Evolutionary conservation across 2,888 invertebrate genomes (phyloP).

Genomic region (Galeopsomyia nigrocyanea): DNA sequence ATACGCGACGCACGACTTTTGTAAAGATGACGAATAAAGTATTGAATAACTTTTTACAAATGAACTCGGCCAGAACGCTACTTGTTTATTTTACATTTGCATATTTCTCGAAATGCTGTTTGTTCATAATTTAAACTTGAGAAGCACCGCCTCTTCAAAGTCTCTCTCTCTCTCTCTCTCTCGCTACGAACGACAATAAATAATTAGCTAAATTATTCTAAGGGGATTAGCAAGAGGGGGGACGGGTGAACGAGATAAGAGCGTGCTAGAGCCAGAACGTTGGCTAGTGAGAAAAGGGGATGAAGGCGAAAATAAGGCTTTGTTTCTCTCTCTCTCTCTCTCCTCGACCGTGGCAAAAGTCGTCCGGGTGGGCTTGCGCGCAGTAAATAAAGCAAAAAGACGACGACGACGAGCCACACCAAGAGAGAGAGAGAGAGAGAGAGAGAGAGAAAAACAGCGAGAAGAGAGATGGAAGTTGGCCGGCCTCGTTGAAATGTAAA

Average conservation of each 20-base stretch:
- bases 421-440: background rate
- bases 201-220: constrained; percentile 22
- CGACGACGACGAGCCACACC: background rate
- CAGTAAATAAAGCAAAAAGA: constrained; percentile 43
- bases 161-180: too few relatives aligned
- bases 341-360: constrained; percentile 10
- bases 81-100: background rate
- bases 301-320: constrained; percentile 6
- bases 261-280: background rate
- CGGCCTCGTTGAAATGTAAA: constrained; percentile 53
- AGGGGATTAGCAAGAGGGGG: constrained; percentile 2
- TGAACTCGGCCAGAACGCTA: background rate
- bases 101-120: background rate
- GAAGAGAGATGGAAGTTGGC: constrained; percentile 36
- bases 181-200: too few relatives aligned
- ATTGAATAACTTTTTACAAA: constrained; percentile 45
- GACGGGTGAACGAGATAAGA: background rate
- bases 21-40: constrained; percentile 12
- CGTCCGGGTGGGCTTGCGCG: constrained; percentile 6
- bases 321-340: constrained; percentile 3
- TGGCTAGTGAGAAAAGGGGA: too few relatives aligned
- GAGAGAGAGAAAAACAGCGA: constrained; percentile 24
- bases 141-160: too few relatives aligned
- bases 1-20: constrained; percentile 20
- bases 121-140: too few relatives aligned